Base-by-base conservation (phyloP, 2,113 vertebrate species). In the Theropithecus gelada region DNA sequence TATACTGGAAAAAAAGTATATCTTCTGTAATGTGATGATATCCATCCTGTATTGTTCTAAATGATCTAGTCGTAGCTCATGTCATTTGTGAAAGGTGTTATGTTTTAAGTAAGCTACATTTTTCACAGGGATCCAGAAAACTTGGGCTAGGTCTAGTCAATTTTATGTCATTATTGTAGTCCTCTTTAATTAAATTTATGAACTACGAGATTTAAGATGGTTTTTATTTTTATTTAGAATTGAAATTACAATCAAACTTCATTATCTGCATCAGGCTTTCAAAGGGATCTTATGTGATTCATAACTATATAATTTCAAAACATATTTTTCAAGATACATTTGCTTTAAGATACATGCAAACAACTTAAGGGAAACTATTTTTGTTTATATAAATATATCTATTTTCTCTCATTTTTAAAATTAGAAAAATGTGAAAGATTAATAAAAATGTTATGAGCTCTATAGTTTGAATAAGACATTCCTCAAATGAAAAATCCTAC, bases 161-260 rank as follows among this genome's bases (percentile, higher is more conserved):
- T 93, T 85, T 95, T 88, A 38, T 64, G 16, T 55, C 38, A 92
- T 20, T 57, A 38, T 40, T 79, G 2, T 45, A 68, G 40, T 84
- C 52, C 9, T 64, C 25, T 83, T 55, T 84, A 85, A 73, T 86
- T 86, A 86, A 97, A 90, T 97, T 66, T 45, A 48, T 93, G 11
- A 93, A 57, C 50, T 84, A 38, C 43, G 64, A 84, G 22, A 55
- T 80, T 66, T 50, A 80, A 86, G 52, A 79, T 52, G 92, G 13
- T 50, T 93, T 13, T 48, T 84, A 61, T 66, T 94, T 85, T 86
- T 70, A 97, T 90, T 82, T 27, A 89, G 50, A 72, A 16, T 66
- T 20, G 50, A 85, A 0, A 81, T 7, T 95, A 20, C 27, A 92
- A 30, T 45, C 18, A 72, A 90, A n/a, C 5, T 76, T 5, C 12